phyloP scores from a whole-genome alignment of 1,140 invertebrate species.

The Stratiolaelaps scimitus region DNA sequence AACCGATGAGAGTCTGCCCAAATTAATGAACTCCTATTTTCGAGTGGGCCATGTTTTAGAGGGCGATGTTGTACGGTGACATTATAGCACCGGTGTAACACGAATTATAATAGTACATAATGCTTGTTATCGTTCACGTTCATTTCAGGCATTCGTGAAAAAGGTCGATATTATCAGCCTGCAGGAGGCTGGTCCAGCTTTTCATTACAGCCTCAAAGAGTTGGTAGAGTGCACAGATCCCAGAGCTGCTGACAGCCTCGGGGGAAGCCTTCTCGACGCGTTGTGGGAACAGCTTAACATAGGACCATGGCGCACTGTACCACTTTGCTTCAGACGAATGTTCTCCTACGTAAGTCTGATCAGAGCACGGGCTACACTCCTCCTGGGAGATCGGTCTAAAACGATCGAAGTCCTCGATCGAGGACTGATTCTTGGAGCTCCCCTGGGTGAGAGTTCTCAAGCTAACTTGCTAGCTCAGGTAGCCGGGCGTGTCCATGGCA shows the following conservation, averaged over 20 bases:
- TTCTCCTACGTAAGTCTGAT: constrained; percentile 20
- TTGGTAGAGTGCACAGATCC: background rate
- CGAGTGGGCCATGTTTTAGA: too few species aligned
- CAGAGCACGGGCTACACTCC: background rate
- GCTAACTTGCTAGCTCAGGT: constrained; percentile 1
- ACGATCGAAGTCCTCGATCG: background rate
- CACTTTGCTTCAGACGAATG: background rate
- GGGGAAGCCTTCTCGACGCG: background rate
- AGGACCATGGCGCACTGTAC: constrained; percentile 2
- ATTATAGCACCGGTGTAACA: too few species aligned
- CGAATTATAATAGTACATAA: too few species aligned
- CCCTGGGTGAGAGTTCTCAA: background rate
- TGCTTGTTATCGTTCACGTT: too few species aligned
- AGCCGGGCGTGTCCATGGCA: background rate
- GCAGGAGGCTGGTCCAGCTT: constrained; percentile 1
- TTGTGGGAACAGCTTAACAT: constrained; percentile 8
- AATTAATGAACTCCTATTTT: too few species aligned
- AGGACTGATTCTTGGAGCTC: constrained; percentile 26
- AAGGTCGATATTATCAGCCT: background rate
- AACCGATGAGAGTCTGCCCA: too few species aligned
- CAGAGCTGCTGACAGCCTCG: background rate
- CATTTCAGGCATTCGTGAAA: background rate
- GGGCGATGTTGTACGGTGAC: too few species aligned
- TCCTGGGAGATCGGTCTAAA: background rate
- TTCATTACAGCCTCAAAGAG: background rate